phyloP scores from a whole-genome alignment of 2,888 invertebrate genomes.

The Suillia variegata region DNA sequence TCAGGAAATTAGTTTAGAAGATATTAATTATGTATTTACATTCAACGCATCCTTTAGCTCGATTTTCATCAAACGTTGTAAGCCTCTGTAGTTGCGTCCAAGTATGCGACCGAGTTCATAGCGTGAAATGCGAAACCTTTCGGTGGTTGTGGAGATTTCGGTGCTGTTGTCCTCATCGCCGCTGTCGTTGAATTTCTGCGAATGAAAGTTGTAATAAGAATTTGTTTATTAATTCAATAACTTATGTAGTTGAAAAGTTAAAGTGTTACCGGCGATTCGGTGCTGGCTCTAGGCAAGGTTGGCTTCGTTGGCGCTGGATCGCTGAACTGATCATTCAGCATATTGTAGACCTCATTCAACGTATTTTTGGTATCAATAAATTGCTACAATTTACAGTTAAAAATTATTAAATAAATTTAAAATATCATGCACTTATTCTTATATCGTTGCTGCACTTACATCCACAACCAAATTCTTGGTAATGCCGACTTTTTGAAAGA shows the following conservation, averaged over 20 bases:
- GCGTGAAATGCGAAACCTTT: slow-evolving; percentile 53
- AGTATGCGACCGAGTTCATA: slow-evolving; percentile 58
- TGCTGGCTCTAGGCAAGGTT: slow-evolving; percentile 33
- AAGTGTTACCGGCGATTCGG: slow-evolving; percentile 43
- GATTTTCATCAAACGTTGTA: slow-evolving; percentile 52
- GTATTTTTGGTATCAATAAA: slow-evolving; percentile 56
- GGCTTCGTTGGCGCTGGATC: slow-evolving; percentile 53
- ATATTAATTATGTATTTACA: slow-evolving; percentile 36
- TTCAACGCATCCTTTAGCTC: slow-evolving; percentile 58
- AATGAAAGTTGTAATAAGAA: not conserved
- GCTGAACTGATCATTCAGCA: slow-evolving; percentile 53
- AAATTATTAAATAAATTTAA: not conserved
- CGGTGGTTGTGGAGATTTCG: slow-evolving; percentile 50
- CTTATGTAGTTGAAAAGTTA: too few species aligned
- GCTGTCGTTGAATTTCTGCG: slow-evolving; percentile 29
- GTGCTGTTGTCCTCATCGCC: slow-evolving; percentile 33
- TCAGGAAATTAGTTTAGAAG: not conserved
- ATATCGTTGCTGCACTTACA: slow-evolving; percentile 44
- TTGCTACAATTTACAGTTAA: slow-evolving; percentile 48
- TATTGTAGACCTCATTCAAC: slow-evolving; percentile 53
- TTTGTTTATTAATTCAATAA: too few species aligned
- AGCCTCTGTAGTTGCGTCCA: slow-evolving; percentile 57
- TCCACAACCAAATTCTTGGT: slow-evolving; percentile 53
- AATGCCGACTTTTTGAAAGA: slow-evolving; percentile 55
- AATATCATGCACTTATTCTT: not conserved